These are phyloP conservation scores for Coelopa pilipes DNA, from an alignment of 2,888 invertebrate genomes.

Conservation along the genomic window DNA sequence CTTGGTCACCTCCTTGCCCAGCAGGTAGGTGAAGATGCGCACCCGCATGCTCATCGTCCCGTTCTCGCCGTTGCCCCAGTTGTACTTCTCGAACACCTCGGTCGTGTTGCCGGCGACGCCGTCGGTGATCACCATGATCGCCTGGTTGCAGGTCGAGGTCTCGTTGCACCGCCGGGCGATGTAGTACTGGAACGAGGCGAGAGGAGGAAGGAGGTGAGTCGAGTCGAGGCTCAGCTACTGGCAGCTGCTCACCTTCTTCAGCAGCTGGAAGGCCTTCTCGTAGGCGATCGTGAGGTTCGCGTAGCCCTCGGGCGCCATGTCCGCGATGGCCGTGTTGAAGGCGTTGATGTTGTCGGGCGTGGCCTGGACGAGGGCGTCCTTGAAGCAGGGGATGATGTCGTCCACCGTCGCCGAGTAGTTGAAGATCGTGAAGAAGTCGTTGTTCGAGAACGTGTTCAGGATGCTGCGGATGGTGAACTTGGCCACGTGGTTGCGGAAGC, in stretches of 20 bases:
- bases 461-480: constrained; percentile 88
- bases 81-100: constrained; percentile 84
- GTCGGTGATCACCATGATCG: constrained; percentile 97
- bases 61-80: constrained; percentile 73
- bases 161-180: constrained; percentile 69
- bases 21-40: constrained; percentile 93
- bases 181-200: constrained; percentile 67
- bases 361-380: constrained; percentile 85
- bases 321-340: constrained; percentile 77
- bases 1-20: constrained; percentile 93
- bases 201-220: neutral
- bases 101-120: constrained; percentile 90
- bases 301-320: constrained; percentile 76
- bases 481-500: constrained; percentile 80
- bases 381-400: constrained; percentile 87
- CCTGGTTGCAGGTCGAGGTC: constrained; percentile 84
- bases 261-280: constrained; percentile 82
- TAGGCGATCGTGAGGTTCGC: constrained; percentile 89
- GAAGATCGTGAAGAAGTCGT: constrained; percentile 96
- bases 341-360: constrained; percentile 84
- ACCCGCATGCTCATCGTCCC: constrained; percentile 81
- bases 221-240: neutral
- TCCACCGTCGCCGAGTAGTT: constrained; percentile 79
- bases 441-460: constrained; percentile 94
- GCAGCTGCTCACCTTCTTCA: constrained; percentile 74